Conservation (phyloP, 1,140 invertebrate species). For the Heliconius eleuchia region DNA sequence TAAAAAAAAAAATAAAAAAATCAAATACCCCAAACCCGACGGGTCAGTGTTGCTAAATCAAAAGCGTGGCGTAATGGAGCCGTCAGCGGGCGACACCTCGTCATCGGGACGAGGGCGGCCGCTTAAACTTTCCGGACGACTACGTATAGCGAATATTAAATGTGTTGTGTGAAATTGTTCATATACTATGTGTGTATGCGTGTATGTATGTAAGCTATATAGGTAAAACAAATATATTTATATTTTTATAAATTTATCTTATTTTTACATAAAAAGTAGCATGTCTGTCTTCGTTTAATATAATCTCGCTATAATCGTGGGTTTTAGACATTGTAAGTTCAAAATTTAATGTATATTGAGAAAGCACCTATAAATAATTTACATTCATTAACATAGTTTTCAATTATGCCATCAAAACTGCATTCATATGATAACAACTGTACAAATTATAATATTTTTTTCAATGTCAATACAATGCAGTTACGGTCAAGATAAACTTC, state of each 20-base stretch:
- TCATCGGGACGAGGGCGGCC: constrained; percentile 55
- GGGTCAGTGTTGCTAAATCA: constrained; percentile 46
- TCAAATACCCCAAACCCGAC: constrained; percentile 40
- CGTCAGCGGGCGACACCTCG: constrained; percentile 55
- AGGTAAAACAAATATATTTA: neutral
- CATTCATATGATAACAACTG: too few relatives aligned
- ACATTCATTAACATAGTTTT: too few relatives aligned
- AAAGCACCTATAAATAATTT: too few relatives aligned
- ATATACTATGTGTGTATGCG: neutral
- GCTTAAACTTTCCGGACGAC: constrained; percentile 55
- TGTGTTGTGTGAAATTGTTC: neutral
- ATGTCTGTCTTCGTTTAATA: too few relatives aligned
- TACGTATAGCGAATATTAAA: constrained; percentile 34
- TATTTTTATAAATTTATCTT: too few relatives aligned
- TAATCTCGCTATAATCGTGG: too few relatives aligned
- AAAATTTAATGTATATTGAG: too few relatives aligned
- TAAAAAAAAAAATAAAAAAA: neutral
- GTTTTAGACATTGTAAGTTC: too few relatives aligned
- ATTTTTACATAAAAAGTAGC: too few relatives aligned
- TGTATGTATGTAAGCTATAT: neutral
- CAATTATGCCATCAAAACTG: too few relatives aligned
- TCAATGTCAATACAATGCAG: too few relatives aligned
- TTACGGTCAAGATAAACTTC: neutral
- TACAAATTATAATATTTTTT: too few relatives aligned
- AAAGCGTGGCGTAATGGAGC: constrained; percentile 59